Evolutionary conservation across 2,113 vertebrate species (phyloP), one percentile per base, ranked within the genome.

Genomic region (Myrmecobius fasciatus): DNA sequence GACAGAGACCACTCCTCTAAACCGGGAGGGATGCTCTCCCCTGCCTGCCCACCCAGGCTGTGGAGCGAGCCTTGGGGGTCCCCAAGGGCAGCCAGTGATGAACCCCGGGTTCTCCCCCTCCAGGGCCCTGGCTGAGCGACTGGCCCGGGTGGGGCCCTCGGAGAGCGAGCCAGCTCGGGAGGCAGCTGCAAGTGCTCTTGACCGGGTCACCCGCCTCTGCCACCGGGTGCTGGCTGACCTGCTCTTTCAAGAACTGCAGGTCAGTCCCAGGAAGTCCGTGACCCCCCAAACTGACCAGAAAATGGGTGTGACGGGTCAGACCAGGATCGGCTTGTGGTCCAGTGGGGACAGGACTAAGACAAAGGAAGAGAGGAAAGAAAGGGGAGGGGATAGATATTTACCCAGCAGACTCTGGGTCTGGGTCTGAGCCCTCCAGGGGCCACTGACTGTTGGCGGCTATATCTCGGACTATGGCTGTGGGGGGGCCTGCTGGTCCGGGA

Each of bases 171-270:
- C 98, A 0, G 99, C 98, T 7, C 97, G 98, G 49, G 98, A 98
- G 24, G 98, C 99, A 48, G 99, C 99, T 0, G 98, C 98, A 26
- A 83, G 83, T 0, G 95, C 98, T 51, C 98, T 99, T 97, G 99
- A 99, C 94, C 98, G 98, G 0, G 99, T 99, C 93, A 98, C 98
- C 0, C 98, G 98, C n/a, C 98, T 98, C 92, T 99, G 99, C 93
- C 98, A 99, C 96, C 97, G 97, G 0, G 98, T 99, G 52, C 98
- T 99, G 98, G 98, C 98, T 0, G 99, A 98, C 28, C 97, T 98
- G 1, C 98, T 99, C 25, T 99, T 99, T 56, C 98, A 99, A 96
- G 98, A 99, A 94, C 99, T 99, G 97, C 99, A 99, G 99, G 99
- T 99, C 98, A 98, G 91, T 0, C 20, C 2, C 43, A 0, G 53